A percentile compares a stretch with the other conserved stretches of the same genome.
These are phyloP conservation scores for Drosophila siamana DNA, from an alignment of 2,888 invertebrate species.

Conservation along the genomic window DNA sequence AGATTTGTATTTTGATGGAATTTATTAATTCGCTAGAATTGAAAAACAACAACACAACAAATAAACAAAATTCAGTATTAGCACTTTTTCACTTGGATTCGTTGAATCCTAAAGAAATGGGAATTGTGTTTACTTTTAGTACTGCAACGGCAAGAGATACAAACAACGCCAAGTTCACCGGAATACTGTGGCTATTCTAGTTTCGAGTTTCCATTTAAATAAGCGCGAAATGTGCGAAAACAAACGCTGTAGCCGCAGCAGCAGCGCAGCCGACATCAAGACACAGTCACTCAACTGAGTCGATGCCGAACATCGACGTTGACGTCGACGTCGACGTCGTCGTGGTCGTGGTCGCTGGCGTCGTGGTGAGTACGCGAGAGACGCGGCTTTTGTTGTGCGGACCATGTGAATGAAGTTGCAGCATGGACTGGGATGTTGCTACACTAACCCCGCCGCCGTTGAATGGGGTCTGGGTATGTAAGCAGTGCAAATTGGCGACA, in stretches of 20 bases:
- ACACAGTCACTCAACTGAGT: slow-evolving; percentile 75
- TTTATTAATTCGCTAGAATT: slow-evolving; percentile 55
- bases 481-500: slow-evolving; percentile 71
- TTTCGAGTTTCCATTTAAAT: slow-evolving; percentile 84
- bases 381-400: slow-evolving; percentile 34
- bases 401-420: slow-evolving; percentile 73
- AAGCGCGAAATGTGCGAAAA: slow-evolving; percentile 76
- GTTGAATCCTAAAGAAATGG: slow-evolving; percentile 14
- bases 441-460: slow-evolving; percentile 45
- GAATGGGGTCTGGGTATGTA: slow-evolving; percentile 61
- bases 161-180: slow-evolving; percentile 84
- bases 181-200: slow-evolving; percentile 85
- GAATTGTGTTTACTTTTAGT: slow-evolving; percentile 66
- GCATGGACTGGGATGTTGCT: slow-evolving; percentile 68
- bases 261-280: slow-evolving; percentile 24
- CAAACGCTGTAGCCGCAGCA: slow-evolving; percentile 39
- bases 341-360: slow-evolving; percentile 19
- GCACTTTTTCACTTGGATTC: slow-evolving; percentile 36
- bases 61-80: slow-evolving; percentile 8
- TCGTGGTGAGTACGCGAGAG: slow-evolving; percentile 44
- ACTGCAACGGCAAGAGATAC: slow-evolving; percentile 81
- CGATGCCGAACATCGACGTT: slow-evolving; percentile 30
- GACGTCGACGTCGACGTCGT: slow-evolving; percentile 18
- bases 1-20: slow-evolving; percentile 19
- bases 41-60: slow-evolving; percentile 48